Evolutionary conservation across 2,113 vertebrate genomes (phyloP).

Genomic region (Nannospalax galili): DNA sequence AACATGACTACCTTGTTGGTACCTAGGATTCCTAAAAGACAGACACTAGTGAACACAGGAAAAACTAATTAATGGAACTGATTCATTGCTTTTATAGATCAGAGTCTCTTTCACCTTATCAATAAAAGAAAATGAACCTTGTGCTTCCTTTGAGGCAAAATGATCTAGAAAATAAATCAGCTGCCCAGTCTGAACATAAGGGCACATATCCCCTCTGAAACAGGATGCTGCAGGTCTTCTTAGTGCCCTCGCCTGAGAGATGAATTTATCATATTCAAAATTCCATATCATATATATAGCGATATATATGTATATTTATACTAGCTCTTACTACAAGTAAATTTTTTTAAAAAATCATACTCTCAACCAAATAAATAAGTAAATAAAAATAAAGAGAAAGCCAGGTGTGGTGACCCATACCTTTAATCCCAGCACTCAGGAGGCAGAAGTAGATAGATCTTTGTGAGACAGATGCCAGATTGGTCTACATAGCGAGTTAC

Average conservation of each 20-base stretch:
- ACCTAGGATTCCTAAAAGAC: neutral
- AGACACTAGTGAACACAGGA: neutral
- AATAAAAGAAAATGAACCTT: neutral
- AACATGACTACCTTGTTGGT: neutral
- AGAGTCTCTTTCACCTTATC: constrained; percentile 6
- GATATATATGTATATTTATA: no score
- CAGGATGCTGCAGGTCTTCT: neutral
- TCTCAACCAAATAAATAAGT: neutral
- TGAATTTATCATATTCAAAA: neutral
- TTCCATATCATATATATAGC: no score
- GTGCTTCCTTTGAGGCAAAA: constrained; percentile 8
- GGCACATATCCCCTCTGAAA: neutral
- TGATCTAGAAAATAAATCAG: neutral
- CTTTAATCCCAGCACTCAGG: no score
- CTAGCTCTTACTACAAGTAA: neutral
- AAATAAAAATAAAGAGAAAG: no score
- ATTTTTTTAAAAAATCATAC: neutral
- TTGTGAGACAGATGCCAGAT: no score
- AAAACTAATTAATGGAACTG: neutral
- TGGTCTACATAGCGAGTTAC: no score
- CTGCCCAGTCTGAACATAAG: neutral
- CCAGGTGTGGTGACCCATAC: no score
- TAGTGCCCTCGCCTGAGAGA: neutral
- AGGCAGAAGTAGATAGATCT: no score
- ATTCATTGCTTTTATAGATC: neutral